Percentiles rank a stretch among this genome's conserved stretches.
These are phyloP conservation scores for Drosophila ficusphila DNA, from an alignment of 1,140 invertebrate genomes.

Conservation along the genomic window DNA sequence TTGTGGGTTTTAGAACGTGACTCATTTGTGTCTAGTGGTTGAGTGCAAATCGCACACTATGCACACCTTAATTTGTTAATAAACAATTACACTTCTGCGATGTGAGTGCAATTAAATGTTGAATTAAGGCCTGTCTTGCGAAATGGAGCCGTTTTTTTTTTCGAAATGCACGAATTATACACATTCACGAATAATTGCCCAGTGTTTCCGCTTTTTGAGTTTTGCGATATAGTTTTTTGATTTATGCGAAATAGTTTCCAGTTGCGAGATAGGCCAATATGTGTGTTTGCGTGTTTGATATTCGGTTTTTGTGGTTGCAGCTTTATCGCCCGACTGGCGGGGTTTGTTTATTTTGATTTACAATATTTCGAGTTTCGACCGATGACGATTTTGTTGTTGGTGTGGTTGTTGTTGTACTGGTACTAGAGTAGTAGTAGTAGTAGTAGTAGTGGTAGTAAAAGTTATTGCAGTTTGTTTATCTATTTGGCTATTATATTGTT, in stretches of 20 bases:
- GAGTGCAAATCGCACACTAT: slow-evolving; percentile 18
- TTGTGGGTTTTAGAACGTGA: slow-evolving; percentile 41
- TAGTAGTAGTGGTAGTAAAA: slow-evolving; percentile 16
- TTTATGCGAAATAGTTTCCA: slow-evolving; percentile 47
- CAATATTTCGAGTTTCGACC: slow-evolving; percentile 49
- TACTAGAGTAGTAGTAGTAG: neutral
- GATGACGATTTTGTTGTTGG: slow-evolving; percentile 15
- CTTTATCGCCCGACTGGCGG: slow-evolving; percentile 23
- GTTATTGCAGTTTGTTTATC: slow-evolving; percentile 38
- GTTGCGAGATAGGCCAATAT: slow-evolving; percentile 21
- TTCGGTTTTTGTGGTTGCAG: slow-evolving; percentile 12
- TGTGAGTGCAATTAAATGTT: slow-evolving; percentile 58
- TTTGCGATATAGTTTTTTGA: slow-evolving; percentile 31
- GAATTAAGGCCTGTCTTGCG: slow-evolving; percentile 33
- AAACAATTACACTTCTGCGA: slow-evolving; percentile 61
- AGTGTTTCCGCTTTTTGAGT: slow-evolving; percentile 53
- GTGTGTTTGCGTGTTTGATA: slow-evolving; percentile 13
- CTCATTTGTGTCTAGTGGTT: slow-evolving; percentile 32
- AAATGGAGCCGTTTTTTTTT: slow-evolving; percentile 16
- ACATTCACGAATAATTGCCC: slow-evolving; percentile 59
- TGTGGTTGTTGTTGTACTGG: neutral
- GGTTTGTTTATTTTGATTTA: slow-evolving; percentile 58
- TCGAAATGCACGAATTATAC: slow-evolving; percentile 30
- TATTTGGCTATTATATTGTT: slow-evolving; percentile 34
- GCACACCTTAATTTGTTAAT: slow-evolving; percentile 60